Percentiles rank a stretch among this genome's conserved stretches.
Evolutionary conservation across 2,113 vertebrate species (phyloP).

Genomic region (Antennarius striatus): DNA sequence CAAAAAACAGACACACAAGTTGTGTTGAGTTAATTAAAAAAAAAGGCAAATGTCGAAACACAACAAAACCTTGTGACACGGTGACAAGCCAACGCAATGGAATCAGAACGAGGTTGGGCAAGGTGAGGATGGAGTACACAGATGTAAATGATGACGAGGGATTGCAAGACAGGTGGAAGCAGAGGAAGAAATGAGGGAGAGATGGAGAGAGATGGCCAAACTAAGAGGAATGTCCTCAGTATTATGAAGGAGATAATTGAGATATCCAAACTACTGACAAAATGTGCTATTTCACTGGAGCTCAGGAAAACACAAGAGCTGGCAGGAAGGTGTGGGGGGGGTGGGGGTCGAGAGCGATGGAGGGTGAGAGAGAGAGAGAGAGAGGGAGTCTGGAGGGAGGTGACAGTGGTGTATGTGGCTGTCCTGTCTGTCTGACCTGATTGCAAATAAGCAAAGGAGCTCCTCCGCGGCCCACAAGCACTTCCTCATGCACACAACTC

Average conservation of each 20-base stretch:
- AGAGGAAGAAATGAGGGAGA: constrained; percentile 9
- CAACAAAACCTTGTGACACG: neutral
- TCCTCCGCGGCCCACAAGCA: constrained; percentile 75
- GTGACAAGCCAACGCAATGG: constrained; percentile 7
- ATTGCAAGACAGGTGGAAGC: constrained; percentile 19
- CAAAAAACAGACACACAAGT: neutral
- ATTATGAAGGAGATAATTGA: constrained; percentile 76
- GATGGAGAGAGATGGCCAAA: constrained; percentile 32
- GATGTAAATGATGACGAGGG: constrained; percentile 48
- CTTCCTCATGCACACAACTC: constrained; percentile 73
- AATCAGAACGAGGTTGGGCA: constrained; percentile 41
- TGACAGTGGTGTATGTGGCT: constrained; percentile 80
- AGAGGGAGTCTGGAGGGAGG: constrained; percentile 71
- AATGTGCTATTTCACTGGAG: constrained; percentile 74
- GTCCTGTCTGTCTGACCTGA: constrained; percentile 80
- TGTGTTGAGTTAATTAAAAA: too few species aligned
- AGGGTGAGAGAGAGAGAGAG: constrained; percentile 31
- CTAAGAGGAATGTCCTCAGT: constrained; percentile 57
- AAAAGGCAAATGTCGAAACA: constrained; percentile 2
- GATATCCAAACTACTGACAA: constrained; percentile 77
- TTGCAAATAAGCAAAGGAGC: constrained; percentile 81
- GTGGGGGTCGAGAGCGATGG: constrained; percentile 19
- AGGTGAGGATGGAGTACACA: constrained; percentile 49
- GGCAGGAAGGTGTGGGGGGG: constrained; percentile 26
- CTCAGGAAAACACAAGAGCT: constrained; percentile 45